Conservation (phyloP, 2,113 vertebrate genomes). For the Puffinus mauretanicus region DNA sequence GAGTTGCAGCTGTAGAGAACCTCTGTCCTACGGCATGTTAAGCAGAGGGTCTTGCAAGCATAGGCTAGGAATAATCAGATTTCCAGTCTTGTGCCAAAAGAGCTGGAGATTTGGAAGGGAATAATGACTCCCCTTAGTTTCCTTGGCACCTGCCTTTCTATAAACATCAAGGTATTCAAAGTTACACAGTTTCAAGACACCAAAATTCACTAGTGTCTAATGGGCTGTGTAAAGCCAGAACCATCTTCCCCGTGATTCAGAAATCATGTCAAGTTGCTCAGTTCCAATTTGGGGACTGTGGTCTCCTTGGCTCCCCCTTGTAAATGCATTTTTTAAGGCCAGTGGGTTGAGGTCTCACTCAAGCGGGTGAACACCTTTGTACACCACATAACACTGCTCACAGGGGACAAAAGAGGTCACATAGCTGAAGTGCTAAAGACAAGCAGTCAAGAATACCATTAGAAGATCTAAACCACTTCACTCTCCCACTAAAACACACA, state of each 20-base stretch:
- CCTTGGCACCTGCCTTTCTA: not conserved
- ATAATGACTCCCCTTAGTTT: not conserved
- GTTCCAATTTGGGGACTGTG: not conserved
- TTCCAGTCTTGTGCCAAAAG: not conserved
- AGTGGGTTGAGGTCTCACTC: not conserved
- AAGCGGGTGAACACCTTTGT: not conserved
- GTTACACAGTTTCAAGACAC: not conserved
- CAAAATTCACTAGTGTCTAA: not conserved
- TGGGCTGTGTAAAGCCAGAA: not conserved
- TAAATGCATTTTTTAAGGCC: not conserved
- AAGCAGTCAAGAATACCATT: not conserved
- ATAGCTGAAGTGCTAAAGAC: not conserved
- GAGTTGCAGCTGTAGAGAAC: not conserved
- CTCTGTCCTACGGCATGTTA: not conserved
- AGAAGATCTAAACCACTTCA: not conserved
- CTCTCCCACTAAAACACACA: not conserved
- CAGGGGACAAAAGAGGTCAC: not conserved
- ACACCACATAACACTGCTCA: not conserved
- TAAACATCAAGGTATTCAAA: not conserved
- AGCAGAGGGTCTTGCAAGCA: not conserved
- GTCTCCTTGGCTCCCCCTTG: not conserved
- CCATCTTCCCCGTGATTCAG: rapidly evolving
- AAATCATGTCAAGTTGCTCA: rapidly evolving
- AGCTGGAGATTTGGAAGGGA: not conserved
- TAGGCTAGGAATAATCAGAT: not conserved